A percentile compares a stretch with the other conserved stretches of the same genome.
Evolutionary conservation across 2,797 vertebrate species (phyloP).

Genomic region (Helarctos malayanus): DNA sequence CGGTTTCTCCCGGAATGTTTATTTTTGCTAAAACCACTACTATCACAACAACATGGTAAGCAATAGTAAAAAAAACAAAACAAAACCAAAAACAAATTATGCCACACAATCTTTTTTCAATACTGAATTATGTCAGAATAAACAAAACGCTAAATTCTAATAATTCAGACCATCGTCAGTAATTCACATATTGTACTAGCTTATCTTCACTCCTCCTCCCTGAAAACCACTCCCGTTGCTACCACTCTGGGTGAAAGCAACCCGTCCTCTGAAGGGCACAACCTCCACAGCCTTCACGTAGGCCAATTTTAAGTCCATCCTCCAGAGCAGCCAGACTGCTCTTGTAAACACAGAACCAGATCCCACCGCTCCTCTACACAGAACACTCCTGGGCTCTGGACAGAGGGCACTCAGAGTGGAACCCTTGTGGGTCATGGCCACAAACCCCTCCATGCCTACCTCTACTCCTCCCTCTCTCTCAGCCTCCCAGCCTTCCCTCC

Average conservation of each 20-base stretch:
- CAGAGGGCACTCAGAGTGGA: neutral
- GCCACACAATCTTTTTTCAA: neutral
- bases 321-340: neutral
- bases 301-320: neutral
- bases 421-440: neutral
- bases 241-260: neutral
- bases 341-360: neutral
- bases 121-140: neutral
- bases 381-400: neutral
- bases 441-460: neutral
- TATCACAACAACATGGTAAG: neutral
- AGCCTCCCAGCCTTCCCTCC: neutral
- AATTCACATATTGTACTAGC: neutral
- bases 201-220: neutral
- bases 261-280: neutral
- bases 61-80: neutral
- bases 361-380: neutral
- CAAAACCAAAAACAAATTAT: neutral
- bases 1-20: neutral
- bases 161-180: neutral
- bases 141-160: neutral
- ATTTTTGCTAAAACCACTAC: neutral
- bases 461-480: neutral
- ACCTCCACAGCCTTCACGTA: no score
- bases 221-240: neutral